Conservation (phyloP, 1,140 invertebrate species). For the Bombus polaris region DNA sequence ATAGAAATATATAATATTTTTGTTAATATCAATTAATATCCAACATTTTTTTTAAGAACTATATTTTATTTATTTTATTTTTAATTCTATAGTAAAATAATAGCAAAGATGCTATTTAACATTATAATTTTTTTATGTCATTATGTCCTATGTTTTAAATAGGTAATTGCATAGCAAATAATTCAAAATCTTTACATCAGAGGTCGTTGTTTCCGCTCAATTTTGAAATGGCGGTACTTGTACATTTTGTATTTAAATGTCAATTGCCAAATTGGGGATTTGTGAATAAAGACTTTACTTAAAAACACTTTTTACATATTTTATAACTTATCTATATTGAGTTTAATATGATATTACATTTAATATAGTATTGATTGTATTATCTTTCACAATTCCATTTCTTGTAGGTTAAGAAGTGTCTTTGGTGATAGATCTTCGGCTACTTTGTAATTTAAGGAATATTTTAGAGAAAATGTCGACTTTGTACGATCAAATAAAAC, state of each 20-base stretch:
- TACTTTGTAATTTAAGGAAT: conserved; percentile 3
- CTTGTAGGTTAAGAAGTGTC: conserved; percentile 24
- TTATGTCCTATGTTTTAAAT: not conserved
- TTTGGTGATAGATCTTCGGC: not conserved
- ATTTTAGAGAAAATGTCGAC: conserved; percentile 76
- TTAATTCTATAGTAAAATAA: too few relatives aligned
- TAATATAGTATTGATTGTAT: not conserved
- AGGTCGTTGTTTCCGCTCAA: not conserved
- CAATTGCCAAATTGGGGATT: not conserved
- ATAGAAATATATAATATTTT: too few relatives aligned
- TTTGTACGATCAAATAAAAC: conserved; percentile 84
- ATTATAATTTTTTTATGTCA: too few relatives aligned
- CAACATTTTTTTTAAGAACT: too few relatives aligned
- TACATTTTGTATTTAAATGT: conserved; percentile 22
- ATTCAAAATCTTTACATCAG: not conserved
- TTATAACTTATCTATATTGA: not conserved
- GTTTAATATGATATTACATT: not conserved
- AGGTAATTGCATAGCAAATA: not conserved
- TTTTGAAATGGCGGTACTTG: conserved; percentile 26
- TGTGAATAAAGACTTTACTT: conserved; percentile 10
- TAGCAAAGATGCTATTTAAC: too few relatives aligned
- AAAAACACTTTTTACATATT: not conserved
- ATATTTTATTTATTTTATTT: too few relatives aligned
- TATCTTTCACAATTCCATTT: not conserved
- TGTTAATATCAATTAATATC: too few relatives aligned